Base-by-base conservation (phyloP, 2,113 vertebrate species). In the Pholis gunnellus region DNA sequence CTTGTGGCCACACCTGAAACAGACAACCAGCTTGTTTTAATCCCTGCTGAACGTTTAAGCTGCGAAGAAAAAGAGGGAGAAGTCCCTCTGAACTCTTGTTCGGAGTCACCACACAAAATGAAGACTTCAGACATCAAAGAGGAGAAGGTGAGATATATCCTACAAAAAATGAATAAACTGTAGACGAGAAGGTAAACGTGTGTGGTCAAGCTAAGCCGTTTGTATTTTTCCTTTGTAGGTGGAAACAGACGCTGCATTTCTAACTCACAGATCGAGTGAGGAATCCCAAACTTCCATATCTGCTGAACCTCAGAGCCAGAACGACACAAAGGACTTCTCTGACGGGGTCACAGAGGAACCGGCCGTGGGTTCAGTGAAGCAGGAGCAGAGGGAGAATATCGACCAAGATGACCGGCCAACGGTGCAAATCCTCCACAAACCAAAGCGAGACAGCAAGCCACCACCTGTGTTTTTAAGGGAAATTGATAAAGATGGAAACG, bases 401-500 rank as follows among this genome's bases (percentile, higher is more conserved):
- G 86, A 78, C 8, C 93, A 84, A 66, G 93, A 72, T 11, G 89
- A 92, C 44, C 68, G 36, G 0, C 31, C 61, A 3, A 1, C 27
- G 0, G 77, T 79, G 66, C 25, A 27, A 5, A 59, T 57, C 9
- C 50, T 42, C 20, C 80, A 46, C 31, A 57, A 4, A 11, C 15
- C 84, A 15, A 17, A 52, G 64, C 57, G 6, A 0, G 14, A 59
- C 2, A 42, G 31, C 0, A 57, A 72, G 42, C 69, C 76, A 0
- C 89, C 79, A 0, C 76, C 83, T 17, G 93, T 78, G 0, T 0
- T 90, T 0, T 69, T 97, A 46, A 91, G 78, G 63, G 97, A 99
- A 74, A 93, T 94, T 11, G 91, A 89, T 14, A 34, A 82, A 70
- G 95, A 97, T 3, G 96, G 96, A 10, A 96, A 90, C 3, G 92